Evolutionary conservation across 2,113 vertebrate species (phyloP), one percentile per base, ranked within the genome.

Genomic region (Phyllopteryx taeniolatus): DNA sequence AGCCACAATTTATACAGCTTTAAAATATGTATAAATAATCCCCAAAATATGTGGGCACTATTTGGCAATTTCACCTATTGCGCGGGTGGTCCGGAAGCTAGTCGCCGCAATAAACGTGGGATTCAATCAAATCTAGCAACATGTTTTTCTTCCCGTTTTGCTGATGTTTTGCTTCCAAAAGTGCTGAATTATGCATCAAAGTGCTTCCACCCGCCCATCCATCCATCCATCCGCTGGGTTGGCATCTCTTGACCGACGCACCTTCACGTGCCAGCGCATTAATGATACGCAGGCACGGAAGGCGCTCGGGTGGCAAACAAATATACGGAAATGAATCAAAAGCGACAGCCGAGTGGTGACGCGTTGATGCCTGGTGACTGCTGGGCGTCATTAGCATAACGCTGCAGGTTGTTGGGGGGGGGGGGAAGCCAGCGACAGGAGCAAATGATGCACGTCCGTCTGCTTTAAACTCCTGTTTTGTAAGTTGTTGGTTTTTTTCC

Each of bases 351-450:
- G 68, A 71, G 66, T 71, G 65, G 51, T 78, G 62, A 74, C 44
- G 68, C 39, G 63, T 35, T 60, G 72, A 79, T 66, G 74, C 44
- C n/a, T 49, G 71, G 54, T 60, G 66, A 72, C 79, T 76, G 42
- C 60, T 31, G 56, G 72, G 49, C 22, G n/a, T 67, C 63, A 67
- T 84, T 75, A 73, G 42, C 42, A 81, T 71, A 68, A 73, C 71
- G 11, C 66, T 72, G 11, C 8, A 66, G 20, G 54, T 44, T 67
- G 47, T 35, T 3, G n/a, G 51, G 54, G 19, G n/a, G 51, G 54
- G 19, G 59, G 39, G 74, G 74, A 39, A 46, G 11, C 60, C 12
- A 19, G n/a, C 2, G 67, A 59, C 3, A 70, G 17, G n/a, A 62
- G 68, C 7, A 76, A 54, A 71, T 51, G 3, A 62, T 54, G n/a